phyloP scores from a whole-genome alignment of 2,797 vertebrate genomes.

The Catamblyrhynchus diadema region DNA sequence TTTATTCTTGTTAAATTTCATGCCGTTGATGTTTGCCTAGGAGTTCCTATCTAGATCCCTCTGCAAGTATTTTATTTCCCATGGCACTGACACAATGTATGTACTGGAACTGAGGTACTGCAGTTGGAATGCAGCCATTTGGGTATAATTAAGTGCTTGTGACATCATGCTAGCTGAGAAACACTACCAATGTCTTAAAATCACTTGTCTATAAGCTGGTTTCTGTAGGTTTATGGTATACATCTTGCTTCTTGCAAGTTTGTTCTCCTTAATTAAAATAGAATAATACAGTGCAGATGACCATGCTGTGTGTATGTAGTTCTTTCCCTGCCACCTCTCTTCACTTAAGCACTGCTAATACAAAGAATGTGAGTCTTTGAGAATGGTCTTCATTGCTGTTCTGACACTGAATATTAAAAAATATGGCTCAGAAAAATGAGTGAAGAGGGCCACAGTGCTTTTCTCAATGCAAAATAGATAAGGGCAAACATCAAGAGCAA shows the following conservation, averaged over 20 bases:
- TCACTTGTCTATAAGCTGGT: not conserved
- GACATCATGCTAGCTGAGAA: not conserved
- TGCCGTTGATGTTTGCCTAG: not conserved
- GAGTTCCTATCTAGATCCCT: not conserved
- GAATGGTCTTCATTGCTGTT: not conserved
- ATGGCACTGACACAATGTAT: not conserved
- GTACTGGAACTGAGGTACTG: not conserved
- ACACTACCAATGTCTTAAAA: not conserved
- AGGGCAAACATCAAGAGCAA: not conserved
- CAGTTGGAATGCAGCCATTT: not conserved
- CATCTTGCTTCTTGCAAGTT: not conserved
- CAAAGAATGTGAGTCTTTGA: not conserved
- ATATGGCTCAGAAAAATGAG: not conserved
- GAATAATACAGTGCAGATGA: not conserved
- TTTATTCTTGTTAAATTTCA: not conserved
- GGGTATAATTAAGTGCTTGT: not conserved
- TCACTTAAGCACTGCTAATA: not conserved
- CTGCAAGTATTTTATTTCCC: not conserved
- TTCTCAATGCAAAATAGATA: not conserved
- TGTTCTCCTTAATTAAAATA: not conserved
- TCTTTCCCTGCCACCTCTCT: not conserved
- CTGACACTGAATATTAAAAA: not conserved
- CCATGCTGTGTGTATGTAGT: no score
- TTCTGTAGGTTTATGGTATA: not conserved
- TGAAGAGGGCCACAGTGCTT: not conserved